These are phyloP conservation scores for Quadriops clusia DNA, from an alignment of 2,888 invertebrate species.

Conservation along the genomic window DNA sequence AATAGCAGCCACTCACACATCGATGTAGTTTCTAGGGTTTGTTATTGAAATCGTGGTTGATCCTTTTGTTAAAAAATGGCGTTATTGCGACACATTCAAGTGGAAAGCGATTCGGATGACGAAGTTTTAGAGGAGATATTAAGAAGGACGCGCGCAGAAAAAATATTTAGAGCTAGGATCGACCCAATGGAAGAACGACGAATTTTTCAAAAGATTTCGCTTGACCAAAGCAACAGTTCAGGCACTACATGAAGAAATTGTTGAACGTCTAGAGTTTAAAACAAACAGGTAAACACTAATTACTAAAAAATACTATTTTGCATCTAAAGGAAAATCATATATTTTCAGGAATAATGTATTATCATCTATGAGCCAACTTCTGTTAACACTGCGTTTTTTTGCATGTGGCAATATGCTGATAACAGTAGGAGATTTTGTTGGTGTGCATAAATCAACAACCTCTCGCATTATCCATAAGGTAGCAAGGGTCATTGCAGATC, in stretches of 20 bases:
- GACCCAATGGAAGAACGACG: background rate
- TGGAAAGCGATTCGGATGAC: too few species aligned
- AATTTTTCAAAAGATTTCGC: conserved; percentile 2
- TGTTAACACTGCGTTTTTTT: conserved; percentile 1
- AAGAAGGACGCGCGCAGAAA: too few species aligned
- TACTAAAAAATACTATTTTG: background rate
- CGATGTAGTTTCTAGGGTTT: too few species aligned
- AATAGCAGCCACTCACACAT: too few species aligned
- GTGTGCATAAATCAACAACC: background rate
- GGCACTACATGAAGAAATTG: background rate
- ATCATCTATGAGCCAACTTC: background rate
- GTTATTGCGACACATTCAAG: too few species aligned
- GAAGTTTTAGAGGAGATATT: too few species aligned
- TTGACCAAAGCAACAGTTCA: background rate
- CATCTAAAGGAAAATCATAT: background rate
- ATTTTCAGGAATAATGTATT: conserved; percentile 1
- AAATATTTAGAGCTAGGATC: too few species aligned
- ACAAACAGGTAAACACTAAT: background rate
- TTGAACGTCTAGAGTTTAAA: conserved; percentile 1
- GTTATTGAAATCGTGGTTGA: too few species aligned
- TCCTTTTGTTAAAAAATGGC: too few species aligned
- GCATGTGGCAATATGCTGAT: background rate
- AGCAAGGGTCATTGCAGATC: too few species aligned
- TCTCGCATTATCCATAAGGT: too few species aligned
- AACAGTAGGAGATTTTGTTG: conserved; percentile 1